A percentile compares a stretch with the other conserved stretches of the same genome.
These are phyloP conservation scores for Aphelenchoides avenae DNA, from an alignment of 1,140 invertebrate species.

Conservation along the genomic window DNA sequence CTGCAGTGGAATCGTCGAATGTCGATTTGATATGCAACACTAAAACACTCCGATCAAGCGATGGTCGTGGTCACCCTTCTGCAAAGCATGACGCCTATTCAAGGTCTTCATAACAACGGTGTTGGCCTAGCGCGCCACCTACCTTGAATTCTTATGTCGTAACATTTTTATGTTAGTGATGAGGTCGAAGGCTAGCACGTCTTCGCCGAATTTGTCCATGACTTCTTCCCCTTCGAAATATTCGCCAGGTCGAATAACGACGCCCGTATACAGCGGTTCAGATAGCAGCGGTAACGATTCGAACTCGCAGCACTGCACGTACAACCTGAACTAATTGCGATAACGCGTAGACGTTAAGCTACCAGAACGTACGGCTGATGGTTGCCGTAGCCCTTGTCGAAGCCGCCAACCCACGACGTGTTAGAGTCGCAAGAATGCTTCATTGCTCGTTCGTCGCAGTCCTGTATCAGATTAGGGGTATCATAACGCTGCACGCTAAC, in stretches of 20 bases:
- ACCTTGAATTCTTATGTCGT: neutral
- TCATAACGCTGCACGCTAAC: neutral
- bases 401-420: conserved; percentile 47
- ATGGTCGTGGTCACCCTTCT: neutral
- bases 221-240: conserved; percentile 58
- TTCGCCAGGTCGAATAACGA: conserved; percentile 44
- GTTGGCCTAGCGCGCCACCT: conserved; percentile 1
- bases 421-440: conserved; percentile 40
- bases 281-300: conserved; percentile 40
- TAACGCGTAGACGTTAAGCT: no score
- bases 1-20: conserved; percentile 29
- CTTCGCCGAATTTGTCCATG: conserved; percentile 43
- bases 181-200: conserved; percentile 45
- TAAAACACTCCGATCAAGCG: conserved; percentile 11
- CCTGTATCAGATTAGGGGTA: conserved; percentile 29
- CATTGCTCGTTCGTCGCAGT: conserved; percentile 51
- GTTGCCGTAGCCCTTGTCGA: conserved; percentile 47
- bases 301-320: conserved; percentile 55
- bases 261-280: conserved; percentile 44
- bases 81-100: neutral
- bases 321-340: conserved; percentile 29
- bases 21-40: conserved; percentile 24
- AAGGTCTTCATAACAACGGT: neutral
- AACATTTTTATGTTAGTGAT: conserved; percentile 43
- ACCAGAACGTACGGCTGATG: conserved; percentile 47